Percentiles rank a stretch among this genome's conserved stretches.
These are phyloP conservation scores for Nerophis ophidion DNA, from an alignment of 2,113 vertebrate species.

Conservation along the genomic window DNA sequence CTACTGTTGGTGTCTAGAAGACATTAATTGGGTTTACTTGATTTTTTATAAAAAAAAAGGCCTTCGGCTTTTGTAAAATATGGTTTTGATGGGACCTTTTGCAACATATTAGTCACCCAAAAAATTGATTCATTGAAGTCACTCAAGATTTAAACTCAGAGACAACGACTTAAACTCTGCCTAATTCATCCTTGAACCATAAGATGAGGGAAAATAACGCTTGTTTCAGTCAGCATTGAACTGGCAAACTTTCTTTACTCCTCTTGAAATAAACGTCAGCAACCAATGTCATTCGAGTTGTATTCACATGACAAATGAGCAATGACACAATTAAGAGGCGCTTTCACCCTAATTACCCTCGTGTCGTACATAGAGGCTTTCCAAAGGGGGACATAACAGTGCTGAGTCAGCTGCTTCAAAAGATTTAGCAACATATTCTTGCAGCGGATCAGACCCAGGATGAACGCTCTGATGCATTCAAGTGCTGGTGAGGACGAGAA, in stretches of 20 bases:
- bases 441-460: not conserved
- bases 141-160: not conserved
- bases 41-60: too few relatives aligned
- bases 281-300: not conserved
- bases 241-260: not conserved
- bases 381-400: slow-evolving; percentile 3
- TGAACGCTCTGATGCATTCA: not conserved
- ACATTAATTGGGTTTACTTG: too few relatives aligned
- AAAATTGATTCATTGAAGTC: not conserved
- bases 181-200: too few relatives aligned
- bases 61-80: too few relatives aligned
- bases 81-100: too few relatives aligned
- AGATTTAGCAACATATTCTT: too few relatives aligned
- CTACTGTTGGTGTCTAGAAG: too few relatives aligned
- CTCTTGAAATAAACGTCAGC: not conserved
- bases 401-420: slow-evolving; percentile 1
- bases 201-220: not conserved
- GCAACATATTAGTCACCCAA: not conserved
- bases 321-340: slow-evolving; percentile 86
- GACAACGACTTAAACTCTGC: not conserved
- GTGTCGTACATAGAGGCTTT: slow-evolving; percentile 23
- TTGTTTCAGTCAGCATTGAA: not conserved
- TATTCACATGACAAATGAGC: slow-evolving; percentile 37
- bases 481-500: not conserved
- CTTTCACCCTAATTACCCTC: slow-evolving; percentile 76